Base-by-base conservation (phyloP, 2,888 invertebrate genomes). In the Agrotis segetum region DNA sequence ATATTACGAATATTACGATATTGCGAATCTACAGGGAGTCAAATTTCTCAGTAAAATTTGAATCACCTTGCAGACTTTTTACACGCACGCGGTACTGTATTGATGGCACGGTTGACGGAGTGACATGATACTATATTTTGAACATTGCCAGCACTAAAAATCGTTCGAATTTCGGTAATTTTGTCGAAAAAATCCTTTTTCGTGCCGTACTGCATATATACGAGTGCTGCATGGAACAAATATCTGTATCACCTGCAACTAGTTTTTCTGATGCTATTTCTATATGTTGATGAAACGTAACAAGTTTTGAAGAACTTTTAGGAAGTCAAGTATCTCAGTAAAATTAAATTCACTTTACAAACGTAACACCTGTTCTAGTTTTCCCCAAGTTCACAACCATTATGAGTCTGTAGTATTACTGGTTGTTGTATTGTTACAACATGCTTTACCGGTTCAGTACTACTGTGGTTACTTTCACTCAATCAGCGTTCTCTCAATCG, bases 391-490 rank as follows among this genome's bases (percentile, higher is more conserved):
- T 88, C 86, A 86, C 85, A 85, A 81, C 74, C 71, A 85, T 86
- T 84, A 84, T 64, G 62, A 78, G 74, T 75, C 58, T 65, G 64
- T 64, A 71, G 56, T 81, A 52, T 76, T 80, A 77, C 63, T 63
- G 74, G 74, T 59, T 62, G 56, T 50, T 63, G 74, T 73, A 83
- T 79, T 83, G 47, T 74, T 80, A 83, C 66, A 67, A 77, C 70
- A 75, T 78, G 71, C 65, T 67, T 79, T 82, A 85, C 85, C 71
- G 80, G 84, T 86, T 81, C 70, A 76, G 74, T 75, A 63, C 76
- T 75, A 63, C 76, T 86, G 87, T 85, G 86, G 86, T 88, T 88
- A 92, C 95, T 94, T 95, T 95, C 95, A 91, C 94, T 93, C 88
- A 89, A 91, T 92, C 91, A 90, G 85, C 87, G 88, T 88, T 86